Conservation (phyloP, 2,113 vertebrate species). For the Uria lomvia region DNA sequence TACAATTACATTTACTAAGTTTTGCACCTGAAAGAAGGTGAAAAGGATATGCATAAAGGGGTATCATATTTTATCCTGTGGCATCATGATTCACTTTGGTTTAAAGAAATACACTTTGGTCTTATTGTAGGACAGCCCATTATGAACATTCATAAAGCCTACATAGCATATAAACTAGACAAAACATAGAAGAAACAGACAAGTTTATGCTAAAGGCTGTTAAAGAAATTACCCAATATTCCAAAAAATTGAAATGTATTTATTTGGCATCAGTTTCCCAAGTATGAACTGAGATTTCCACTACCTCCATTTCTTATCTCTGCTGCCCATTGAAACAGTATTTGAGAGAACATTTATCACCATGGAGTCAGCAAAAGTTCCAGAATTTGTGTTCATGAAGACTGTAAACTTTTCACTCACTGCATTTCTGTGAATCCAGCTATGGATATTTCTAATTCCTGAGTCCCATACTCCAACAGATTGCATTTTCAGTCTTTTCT, state of each 20-base stretch:
- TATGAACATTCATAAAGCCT: neutral
- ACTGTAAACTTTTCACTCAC: neutral
- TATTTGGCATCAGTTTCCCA: neutral
- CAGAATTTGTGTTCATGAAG: neutral
- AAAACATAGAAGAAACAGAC: neutral
- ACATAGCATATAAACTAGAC: neutral
- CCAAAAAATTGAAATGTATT: neutral
- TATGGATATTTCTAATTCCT: neutral
- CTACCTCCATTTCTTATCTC: neutral
- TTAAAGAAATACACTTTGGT: neutral
- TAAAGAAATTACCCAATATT: neutral
- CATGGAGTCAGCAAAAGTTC: neutral
- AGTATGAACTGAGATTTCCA: neutral
- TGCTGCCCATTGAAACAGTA: neutral
- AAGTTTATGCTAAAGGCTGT: neutral
- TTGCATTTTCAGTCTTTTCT: neutral
- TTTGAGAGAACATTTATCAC: neutral
- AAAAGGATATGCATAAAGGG: neutral
- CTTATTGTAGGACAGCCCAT: neutral
- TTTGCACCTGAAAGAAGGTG: neutral
- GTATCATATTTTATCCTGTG: neutral
- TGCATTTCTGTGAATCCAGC: neutral
- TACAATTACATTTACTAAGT: neutral
- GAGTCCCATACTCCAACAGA: neutral
- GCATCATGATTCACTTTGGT: neutral